Evolutionary conservation across 2,888 invertebrate genomes (phyloP), one percentile per base, ranked within the genome.

Genomic region (Vanessa cardui): DNA sequence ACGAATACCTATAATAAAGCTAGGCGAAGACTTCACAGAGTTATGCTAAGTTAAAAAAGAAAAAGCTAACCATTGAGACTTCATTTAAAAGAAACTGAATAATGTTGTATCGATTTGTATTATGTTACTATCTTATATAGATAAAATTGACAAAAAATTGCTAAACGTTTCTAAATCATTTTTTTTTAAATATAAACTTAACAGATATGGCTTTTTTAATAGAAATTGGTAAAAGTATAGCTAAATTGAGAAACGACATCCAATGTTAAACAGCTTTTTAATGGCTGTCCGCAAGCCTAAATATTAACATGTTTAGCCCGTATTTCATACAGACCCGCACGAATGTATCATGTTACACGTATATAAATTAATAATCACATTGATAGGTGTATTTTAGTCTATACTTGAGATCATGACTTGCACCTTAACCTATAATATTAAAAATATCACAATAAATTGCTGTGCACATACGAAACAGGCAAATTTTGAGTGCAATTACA

Each of bases 371-470:
- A 84, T 84, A 87, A 87, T 88, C 85, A 89, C 86, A 87, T 86
- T 82, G 82, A 89, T 85, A 88, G 87, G 86, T 39, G 56, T 90
- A 89, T 83, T 85, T 63, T 86, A 90, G 84, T 87, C 84, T 89
- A 89, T 85, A 82, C 82, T 81, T 82, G 85, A 90, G 86, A 90
- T 87, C 85, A 84, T 88, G 84, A 84, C 86, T 88, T 87, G 89
- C 85, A 81, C 82, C 91, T 91, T 92, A 92, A 81, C 82, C 90
- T 92, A 91, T 83, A 87, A 84, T 90, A 88, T 90, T 90, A 88
- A 92, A 92, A 93, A 93, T 93, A 93, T 93, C 92, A 93, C 92
- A 93, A 92, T 93, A 91, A 93, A 93, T 92, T 92, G 87, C 88
- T 87, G 93, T 93, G 93, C 93, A 91, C 87, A 91, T 92, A 93